Conservation (phyloP, 2,797 vertebrate species). For the Chromis chromis region DNA sequence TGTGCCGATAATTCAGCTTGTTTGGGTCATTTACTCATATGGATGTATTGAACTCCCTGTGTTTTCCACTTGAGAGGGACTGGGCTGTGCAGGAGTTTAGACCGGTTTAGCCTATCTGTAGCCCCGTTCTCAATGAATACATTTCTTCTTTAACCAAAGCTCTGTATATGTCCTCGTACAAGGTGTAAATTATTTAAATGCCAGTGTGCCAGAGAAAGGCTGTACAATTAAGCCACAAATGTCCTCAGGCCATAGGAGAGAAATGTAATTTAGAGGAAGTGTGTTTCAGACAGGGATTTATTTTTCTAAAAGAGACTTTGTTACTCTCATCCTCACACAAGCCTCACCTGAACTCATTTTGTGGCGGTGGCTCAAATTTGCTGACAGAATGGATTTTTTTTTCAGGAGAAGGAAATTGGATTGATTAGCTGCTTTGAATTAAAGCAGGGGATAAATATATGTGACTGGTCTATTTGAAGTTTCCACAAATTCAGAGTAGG, state of each 20-base stretch:
- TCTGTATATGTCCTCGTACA: background rate
- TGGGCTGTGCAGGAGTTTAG: background rate
- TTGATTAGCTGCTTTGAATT: constrained; percentile 19
- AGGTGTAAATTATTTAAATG: constrained; percentile 30
- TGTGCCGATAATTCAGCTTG: constrained; percentile 50
- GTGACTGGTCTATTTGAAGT: constrained; percentile 14
- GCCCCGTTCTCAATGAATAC: background rate
- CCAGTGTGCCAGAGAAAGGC: background rate
- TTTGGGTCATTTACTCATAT: constrained; percentile 61
- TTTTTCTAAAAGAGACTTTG: constrained; percentile 1
- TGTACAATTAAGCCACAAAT: constrained; percentile 12
- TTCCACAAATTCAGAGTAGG: constrained; percentile 10
- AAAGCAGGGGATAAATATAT: constrained; percentile 8
- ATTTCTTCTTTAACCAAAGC: background rate
- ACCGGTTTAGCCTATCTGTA: constrained; percentile 30
- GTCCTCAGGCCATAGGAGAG: constrained; percentile 22
- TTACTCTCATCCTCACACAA: background rate
- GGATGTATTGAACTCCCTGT: constrained; percentile 34
- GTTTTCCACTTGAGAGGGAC: constrained; percentile 22
- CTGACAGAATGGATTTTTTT: constrained; percentile 5
- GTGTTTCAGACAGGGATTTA: background rate
- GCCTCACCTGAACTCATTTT: constrained; percentile 8
- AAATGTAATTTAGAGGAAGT: constrained; percentile 20
- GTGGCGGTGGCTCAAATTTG: constrained; percentile 1
- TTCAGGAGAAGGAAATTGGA: constrained; percentile 1